Percentiles rank a stretch among this genome's conserved stretches.
phyloP scores from a whole-genome alignment of 1,140 invertebrate species.

The Zaprionus camerounensis region DNA sequence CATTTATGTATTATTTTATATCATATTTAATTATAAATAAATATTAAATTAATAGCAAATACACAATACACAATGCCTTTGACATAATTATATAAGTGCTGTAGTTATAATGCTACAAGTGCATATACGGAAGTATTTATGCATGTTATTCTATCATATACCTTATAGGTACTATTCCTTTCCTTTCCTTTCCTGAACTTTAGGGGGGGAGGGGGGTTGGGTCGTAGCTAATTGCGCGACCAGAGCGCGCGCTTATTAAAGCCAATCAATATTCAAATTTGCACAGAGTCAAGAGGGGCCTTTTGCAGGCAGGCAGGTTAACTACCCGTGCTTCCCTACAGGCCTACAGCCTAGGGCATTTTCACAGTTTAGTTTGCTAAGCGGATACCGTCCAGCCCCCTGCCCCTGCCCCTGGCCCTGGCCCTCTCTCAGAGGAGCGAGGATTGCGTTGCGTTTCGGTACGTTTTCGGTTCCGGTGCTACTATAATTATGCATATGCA shows the following conservation, averaged over 20 bases:
- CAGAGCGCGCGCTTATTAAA: conserved; percentile 68
- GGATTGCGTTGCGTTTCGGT: conserved; percentile 22
- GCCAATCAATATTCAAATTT: conserved; percentile 81
- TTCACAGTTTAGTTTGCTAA: conserved; percentile 79
- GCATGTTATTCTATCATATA: too few relatives aligned
- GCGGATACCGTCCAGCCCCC: conserved; percentile 30
- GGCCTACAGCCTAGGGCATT: conserved; percentile 48
- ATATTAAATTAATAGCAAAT: too few relatives aligned
- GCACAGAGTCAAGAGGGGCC: conserved; percentile 10
- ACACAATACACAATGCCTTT: too few relatives aligned
- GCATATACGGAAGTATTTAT: too few relatives aligned
- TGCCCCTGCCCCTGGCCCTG: too few relatives aligned
- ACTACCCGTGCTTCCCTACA: not conserved
- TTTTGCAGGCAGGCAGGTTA: not conserved
- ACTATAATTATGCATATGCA: conserved; percentile 81
- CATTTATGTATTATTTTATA: too few relatives aligned
- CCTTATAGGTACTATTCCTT: too few relatives aligned
- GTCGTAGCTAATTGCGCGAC: conserved; percentile 63
- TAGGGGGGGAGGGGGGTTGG: too few relatives aligned
- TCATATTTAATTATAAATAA: too few relatives aligned
- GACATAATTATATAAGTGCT: too few relatives aligned
- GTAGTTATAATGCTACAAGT: too few relatives aligned
- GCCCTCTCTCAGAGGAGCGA: not conserved
- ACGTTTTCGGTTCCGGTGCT: conserved; percentile 60
- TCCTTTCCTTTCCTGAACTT: too few relatives aligned